phyloP scores from a whole-genome alignment of 2,888 invertebrate species.

The Caenorhabditis becei region DNA sequence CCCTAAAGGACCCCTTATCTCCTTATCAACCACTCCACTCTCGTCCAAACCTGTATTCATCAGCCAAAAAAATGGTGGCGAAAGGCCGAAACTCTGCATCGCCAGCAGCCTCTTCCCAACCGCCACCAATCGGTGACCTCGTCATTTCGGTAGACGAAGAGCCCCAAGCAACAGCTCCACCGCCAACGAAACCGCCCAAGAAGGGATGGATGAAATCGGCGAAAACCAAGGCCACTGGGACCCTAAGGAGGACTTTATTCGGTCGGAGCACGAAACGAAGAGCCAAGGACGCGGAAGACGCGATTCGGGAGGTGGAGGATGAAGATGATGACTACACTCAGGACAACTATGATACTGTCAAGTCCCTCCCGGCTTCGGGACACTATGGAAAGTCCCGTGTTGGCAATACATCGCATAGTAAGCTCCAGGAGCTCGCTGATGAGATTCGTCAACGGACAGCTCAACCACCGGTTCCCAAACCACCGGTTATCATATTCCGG shows the following conservation, averaged over 20 bases:
- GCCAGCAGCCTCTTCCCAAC: constrained; percentile 16
- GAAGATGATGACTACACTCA: constrained; percentile 67
- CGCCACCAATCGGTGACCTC: constrained; percentile 58
- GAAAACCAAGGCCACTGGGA: constrained; percentile 67
- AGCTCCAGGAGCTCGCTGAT: constrained; percentile 48
- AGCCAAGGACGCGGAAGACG: constrained; percentile 70
- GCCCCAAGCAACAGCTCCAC: constrained; percentile 19
- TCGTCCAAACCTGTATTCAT: constrained; percentile 13
- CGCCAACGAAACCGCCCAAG: constrained; percentile 35
- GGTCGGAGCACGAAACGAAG: constrained; percentile 66
- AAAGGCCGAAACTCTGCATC: constrained; percentile 39
- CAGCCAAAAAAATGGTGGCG: constrained; percentile 48
- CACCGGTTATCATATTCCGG: constrained; percentile 65
- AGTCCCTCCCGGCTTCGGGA: constrained; percentile 71
- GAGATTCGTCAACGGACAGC: constrained; percentile 26
- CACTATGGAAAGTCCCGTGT: constrained; percentile 73
- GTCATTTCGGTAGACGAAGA: constrained; percentile 59
- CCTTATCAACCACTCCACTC: background rate
- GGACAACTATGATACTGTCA: constrained; percentile 72
- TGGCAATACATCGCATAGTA: constrained; percentile 60
- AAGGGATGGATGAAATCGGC: constrained; percentile 65
- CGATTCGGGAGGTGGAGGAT: constrained; percentile 55
- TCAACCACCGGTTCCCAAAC: constrained; percentile 27
- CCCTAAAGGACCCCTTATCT: background rate
- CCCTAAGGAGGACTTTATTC: constrained; percentile 66